phyloP scores from a whole-genome alignment of 1,140 invertebrate genomes.

The Hesperophylax magnus region DNA sequence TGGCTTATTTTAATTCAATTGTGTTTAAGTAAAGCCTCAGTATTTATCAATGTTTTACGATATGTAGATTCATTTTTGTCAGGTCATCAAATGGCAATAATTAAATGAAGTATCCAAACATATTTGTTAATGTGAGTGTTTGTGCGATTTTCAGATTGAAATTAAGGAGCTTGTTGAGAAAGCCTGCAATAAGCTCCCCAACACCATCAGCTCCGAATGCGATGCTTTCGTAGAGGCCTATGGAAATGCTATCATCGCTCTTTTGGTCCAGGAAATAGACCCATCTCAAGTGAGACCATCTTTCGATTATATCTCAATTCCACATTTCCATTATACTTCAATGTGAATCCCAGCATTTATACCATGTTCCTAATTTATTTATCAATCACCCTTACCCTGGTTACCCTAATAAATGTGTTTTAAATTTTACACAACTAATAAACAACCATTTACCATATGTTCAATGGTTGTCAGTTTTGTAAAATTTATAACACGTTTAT shows the following conservation, averaged over 20 bases:
- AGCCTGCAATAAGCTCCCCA: constrained; percentile 79
- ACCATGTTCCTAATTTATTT: too few relatives aligned
- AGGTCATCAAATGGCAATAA: too few relatives aligned
- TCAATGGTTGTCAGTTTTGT: too few relatives aligned
- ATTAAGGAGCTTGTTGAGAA: constrained; percentile 77
- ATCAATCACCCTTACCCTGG: too few relatives aligned
- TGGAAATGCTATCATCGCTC: constrained; percentile 81
- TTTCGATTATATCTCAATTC: constrained; percentile 50
- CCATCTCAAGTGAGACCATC: constrained; percentile 73
- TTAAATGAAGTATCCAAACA: neutral
- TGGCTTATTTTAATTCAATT: too few relatives aligned
- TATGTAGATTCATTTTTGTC: too few relatives aligned
- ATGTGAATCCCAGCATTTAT: too few relatives aligned
- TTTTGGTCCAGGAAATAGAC: constrained; percentile 87
- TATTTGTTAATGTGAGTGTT: neutral
- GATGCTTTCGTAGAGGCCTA: constrained; percentile 82
- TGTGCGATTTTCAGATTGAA: constrained; percentile 68
- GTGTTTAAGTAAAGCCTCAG: neutral
- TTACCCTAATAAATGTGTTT: too few relatives aligned
- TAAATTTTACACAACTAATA: too few relatives aligned
- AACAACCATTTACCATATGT: too few relatives aligned
- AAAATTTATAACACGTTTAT: too few relatives aligned
- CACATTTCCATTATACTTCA: neutral
- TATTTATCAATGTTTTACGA: neutral
- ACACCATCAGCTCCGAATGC: constrained; percentile 77